Evolutionary conservation across 1,140 invertebrate species (phyloP).

Genomic region (Drosophila chauvacae): DNA sequence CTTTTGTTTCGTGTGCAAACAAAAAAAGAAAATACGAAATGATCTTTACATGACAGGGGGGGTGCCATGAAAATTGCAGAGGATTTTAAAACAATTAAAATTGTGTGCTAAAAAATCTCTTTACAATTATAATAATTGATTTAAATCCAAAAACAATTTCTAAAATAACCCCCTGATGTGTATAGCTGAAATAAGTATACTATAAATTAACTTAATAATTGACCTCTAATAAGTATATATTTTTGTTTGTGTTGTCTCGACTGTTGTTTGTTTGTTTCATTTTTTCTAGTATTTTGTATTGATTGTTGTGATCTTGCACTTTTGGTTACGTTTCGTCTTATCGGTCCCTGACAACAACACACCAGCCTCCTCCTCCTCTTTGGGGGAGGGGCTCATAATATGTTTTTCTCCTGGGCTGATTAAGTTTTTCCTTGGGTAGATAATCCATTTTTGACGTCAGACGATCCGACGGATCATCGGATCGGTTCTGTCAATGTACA

Average conservation of each 20-base stretch:
- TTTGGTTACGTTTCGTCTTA: conserved; percentile 32
- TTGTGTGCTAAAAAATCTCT: background rate
- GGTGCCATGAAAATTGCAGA: background rate
- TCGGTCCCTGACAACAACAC: conserved; percentile 53
- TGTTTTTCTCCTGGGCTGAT: conserved; percentile 35
- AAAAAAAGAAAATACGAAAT: conserved; percentile 24
- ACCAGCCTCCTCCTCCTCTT: conserved; percentile 10
- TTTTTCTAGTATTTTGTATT: conserved; percentile 16
- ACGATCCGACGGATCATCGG: conserved; percentile 9
- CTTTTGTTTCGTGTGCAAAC: conserved; percentile 64
- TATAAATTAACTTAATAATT: conserved; percentile 15
- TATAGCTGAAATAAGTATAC: conserved; percentile 30
- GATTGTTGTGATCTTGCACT: conserved; percentile 55
- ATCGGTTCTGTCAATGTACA: conserved; percentile 5
- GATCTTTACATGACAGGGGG: background rate
- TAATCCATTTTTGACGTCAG: conserved; percentile 69
- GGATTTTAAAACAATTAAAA: background rate
- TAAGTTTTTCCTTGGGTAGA: conserved; percentile 50
- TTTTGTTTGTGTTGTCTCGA: conserved; percentile 48
- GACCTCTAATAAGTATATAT: conserved; percentile 20
- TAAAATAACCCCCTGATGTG: no score
- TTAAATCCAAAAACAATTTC: background rate
- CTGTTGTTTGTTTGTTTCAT: conserved; percentile 29
- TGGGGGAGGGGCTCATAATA: conserved; percentile 6
- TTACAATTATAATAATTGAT: background rate